Conservation (phyloP, 2,113 vertebrate species). For the Embiotoca jacksoni region DNA sequence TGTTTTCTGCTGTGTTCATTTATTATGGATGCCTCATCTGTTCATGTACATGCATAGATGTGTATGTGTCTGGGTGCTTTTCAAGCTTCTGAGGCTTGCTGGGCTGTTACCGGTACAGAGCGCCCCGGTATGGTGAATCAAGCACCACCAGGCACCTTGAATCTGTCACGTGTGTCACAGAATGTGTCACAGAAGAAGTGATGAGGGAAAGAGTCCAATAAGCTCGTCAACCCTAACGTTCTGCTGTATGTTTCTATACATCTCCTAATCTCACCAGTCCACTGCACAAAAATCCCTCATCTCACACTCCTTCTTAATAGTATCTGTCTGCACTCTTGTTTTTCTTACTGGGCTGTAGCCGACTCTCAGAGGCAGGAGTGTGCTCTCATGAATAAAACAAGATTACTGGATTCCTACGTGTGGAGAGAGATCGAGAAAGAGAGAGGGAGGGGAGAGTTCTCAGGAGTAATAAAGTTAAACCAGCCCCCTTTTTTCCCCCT, state of each 20-base stretch:
- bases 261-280: slow-evolving; percentile 7
- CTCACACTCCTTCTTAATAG: background rate
- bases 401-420: slow-evolving; percentile 71
- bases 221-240: background rate
- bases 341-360: slow-evolving; percentile 21
- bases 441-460: slow-evolving; percentile 31
- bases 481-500: slow-evolving; percentile 24
- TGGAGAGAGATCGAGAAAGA: slow-evolving; percentile 3
- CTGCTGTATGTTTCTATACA: background rate
- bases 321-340: slow-evolving; percentile 25
- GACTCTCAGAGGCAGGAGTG: slow-evolving; percentile 44
- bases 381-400: slow-evolving; percentile 80
- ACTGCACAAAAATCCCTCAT: slow-evolving; percentile 9
- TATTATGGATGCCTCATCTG: slow-evolving; percentile 36
- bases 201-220: slow-evolving; percentile 19
- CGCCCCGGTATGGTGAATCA: slow-evolving; percentile 35
- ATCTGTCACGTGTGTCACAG: slow-evolving; percentile 18
- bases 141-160: slow-evolving; percentile 56
- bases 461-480: slow-evolving; percentile 54
- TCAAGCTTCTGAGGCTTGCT: slow-evolving; percentile 18
- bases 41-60: slow-evolving; percentile 27
- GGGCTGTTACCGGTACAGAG: slow-evolving; percentile 37
- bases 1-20: slow-evolving; percentile 41
- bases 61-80: slow-evolving; percentile 10
- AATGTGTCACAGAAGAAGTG: background rate